Conservation (phyloP, 2,113 vertebrate species). For the Procavia capensis region DNA sequence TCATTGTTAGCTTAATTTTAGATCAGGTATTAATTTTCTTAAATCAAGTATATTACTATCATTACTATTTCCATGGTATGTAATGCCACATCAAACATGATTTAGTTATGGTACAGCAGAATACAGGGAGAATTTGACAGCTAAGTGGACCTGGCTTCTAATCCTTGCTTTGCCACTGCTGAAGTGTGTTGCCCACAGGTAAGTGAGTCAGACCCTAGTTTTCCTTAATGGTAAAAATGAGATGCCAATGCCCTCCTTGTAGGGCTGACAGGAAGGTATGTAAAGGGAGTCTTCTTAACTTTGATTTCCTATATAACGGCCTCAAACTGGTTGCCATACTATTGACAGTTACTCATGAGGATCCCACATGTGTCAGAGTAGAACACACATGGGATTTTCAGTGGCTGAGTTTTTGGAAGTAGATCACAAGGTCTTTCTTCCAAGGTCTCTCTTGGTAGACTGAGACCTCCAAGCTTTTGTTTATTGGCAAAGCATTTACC, state of each 20-base stretch:
- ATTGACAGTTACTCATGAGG: no score
- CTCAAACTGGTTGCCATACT: neutral
- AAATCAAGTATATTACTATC: neutral
- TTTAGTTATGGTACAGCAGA: neutral
- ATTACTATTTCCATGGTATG: neutral
- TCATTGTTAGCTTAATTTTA: conserved; percentile 41
- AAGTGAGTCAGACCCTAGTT: neutral
- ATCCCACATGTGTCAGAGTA: no score
- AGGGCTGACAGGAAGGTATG: neutral
- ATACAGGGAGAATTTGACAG: neutral
- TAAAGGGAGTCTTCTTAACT: neutral
- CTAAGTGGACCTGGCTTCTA: neutral
- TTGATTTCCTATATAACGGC: neutral
- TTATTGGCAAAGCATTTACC: no score
- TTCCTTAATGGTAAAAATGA: neutral
- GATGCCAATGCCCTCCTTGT: neutral
- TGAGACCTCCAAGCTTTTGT: no score
- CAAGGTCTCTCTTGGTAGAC: no score
- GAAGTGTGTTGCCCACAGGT: neutral
- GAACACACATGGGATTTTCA: no score
- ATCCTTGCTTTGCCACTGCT: neutral
- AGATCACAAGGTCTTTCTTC: no score
- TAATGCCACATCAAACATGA: neutral
- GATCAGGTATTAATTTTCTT: neutral
- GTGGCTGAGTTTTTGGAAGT: no score